phyloP scores from a whole-genome alignment of 2,888 invertebrate genomes.

The Drosophila subsilvestris region DNA sequence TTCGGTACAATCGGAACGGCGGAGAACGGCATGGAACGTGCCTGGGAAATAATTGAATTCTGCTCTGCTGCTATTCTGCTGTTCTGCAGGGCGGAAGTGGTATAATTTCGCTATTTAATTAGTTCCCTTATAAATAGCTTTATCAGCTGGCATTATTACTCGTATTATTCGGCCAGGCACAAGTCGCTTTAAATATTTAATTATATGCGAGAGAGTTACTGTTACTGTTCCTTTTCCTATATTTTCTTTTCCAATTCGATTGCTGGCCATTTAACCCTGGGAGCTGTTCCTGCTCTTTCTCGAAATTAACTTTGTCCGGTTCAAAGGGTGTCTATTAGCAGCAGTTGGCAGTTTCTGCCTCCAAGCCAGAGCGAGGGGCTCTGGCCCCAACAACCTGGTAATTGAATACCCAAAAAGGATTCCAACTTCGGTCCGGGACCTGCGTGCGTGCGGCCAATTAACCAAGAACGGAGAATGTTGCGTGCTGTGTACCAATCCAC shows the following conservation, averaged over 20 bases:
- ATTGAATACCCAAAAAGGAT: conserved; percentile 67
- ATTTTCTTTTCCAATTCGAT: conserved; percentile 38
- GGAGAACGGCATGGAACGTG: conserved; percentile 3
- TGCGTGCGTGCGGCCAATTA: conserved; percentile 71
- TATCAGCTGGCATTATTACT: conserved; percentile 26
- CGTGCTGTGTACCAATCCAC: conserved; percentile 63
- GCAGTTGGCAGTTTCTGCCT: conserved; percentile 49
- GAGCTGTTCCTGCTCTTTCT: conserved; percentile 9
- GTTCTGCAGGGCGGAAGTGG: conserved; percentile 30
- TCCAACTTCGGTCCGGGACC: conserved; percentile 24
- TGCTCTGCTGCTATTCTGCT: conserved; percentile 42
- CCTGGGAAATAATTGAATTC: conserved; percentile 35
- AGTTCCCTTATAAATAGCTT: conserved; percentile 52
- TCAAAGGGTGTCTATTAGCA: conserved; percentile 72
- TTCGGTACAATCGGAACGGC: not conserved
- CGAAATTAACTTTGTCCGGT: conserved; percentile 44
- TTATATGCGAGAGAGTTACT: conserved; percentile 19
- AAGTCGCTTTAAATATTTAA: conserved; percentile 35
- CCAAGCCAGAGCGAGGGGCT: conserved; percentile 8
- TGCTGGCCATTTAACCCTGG: conserved; percentile 52
- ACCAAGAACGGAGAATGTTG: conserved; percentile 45
- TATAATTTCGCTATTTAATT: conserved; percentile 57
- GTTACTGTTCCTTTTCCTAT: conserved; percentile 12
- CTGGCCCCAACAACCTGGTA: conserved; percentile 48
- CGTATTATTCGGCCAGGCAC: not conserved